phyloP scores from a whole-genome alignment of 2,113 vertebrate species.

The Leuciscus idus region DNA sequence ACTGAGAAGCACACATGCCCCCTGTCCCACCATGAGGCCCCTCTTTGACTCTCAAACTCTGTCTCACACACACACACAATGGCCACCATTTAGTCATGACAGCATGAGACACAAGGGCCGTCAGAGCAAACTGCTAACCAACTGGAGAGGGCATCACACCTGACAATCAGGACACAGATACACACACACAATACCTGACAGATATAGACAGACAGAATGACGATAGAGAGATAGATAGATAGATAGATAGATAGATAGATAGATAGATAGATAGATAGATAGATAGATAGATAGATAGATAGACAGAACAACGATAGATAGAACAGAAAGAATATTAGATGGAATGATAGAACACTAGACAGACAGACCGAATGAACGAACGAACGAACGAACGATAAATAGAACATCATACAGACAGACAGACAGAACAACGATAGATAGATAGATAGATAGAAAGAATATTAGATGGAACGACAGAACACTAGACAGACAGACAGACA shows the following conservation, averaged over 20 bases:
- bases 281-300: accelerated
- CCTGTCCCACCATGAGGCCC: conserved; percentile 33
- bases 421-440: too few species aligned
- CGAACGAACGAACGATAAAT: too few species aligned
- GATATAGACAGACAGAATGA: neutral
- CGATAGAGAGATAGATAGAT: neutral
- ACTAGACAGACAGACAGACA: neutral
- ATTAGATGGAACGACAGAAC: too few species aligned
- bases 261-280: neutral
- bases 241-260: neutral
- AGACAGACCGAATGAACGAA: too few species aligned
- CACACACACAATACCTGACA: neutral
- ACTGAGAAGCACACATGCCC: conserved; percentile 48
- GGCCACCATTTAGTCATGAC: conserved; percentile 39
- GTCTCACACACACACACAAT: conserved; percentile 41
- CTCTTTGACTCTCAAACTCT: neutral
- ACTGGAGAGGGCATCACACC: conserved; percentile 28
- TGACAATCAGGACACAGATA: conserved; percentile 36
- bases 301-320: neutral
- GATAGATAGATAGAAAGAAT: neutral
- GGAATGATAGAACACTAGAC: too few species aligned
- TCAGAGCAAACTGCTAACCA: conserved; percentile 46
- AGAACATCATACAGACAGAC: too few species aligned
- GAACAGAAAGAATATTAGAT: neutral
- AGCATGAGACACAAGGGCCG: conserved; percentile 37